Percentiles rank a stretch among this genome's conserved stretches.
These are phyloP conservation scores for Limenitis camilla DNA, from an alignment of 2,888 invertebrate genomes.

Conservation along the genomic window DNA sequence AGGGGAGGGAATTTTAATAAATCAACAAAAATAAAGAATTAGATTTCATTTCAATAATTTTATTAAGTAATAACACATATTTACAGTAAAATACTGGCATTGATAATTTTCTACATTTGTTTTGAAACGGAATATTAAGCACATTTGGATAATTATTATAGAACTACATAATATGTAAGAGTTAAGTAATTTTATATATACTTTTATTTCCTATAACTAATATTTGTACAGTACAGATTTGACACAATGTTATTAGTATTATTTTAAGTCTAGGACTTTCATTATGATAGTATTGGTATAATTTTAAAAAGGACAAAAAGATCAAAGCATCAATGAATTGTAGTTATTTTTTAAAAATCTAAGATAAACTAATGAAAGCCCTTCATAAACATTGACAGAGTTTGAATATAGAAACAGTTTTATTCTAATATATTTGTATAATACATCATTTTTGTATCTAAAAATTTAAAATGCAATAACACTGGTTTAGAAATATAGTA, in stretches of 20 bases:
- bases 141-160: constrained; percentile 18
- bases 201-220: constrained; percentile 23
- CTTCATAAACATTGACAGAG: not conserved
- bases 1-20: constrained; percentile 1
- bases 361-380: not conserved
- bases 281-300: not conserved
- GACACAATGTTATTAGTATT: constrained; percentile 9
- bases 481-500: constrained; percentile 17
- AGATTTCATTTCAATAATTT: constrained; percentile 52
- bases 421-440: not conserved
- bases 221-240: constrained; percentile 31
- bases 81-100: constrained; percentile 73
- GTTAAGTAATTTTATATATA: constrained; percentile 12
- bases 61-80: constrained; percentile 73
- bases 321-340: no score
- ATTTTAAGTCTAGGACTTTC: not conserved
- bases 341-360: not conserved
- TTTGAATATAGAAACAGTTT: not conserved
- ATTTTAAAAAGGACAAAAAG: no score
- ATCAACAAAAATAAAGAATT: constrained; percentile 41
- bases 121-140: constrained; percentile 34
- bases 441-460: constrained; percentile 3
- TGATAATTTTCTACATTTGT: constrained; percentile 50
- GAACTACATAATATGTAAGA: constrained; percentile 20
- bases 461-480: constrained; percentile 16